These are phyloP conservation scores for Agapornis canus DNA, from an alignment of 2,797 vertebrate genomes.

Conservation along the genomic window DNA sequence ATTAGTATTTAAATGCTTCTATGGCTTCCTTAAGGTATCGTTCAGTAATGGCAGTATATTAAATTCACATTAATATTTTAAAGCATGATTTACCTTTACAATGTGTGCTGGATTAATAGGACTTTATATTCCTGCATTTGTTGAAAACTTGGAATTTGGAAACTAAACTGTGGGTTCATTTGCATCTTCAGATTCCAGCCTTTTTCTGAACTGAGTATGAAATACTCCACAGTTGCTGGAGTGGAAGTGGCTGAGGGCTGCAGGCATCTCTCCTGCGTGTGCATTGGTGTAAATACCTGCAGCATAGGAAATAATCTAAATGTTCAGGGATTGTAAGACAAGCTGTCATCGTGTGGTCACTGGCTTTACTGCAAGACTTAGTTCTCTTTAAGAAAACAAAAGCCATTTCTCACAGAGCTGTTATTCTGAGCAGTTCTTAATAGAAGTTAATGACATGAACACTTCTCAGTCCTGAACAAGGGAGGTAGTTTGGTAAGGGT, in stretches of 20 bases:
- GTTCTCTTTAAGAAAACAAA: neutral
- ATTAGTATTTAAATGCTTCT: neutral
- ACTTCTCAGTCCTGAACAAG: neutral
- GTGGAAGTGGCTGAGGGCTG: neutral
- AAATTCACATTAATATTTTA: rapidly evolving
- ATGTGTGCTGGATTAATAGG: neutral
- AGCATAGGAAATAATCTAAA: neutral
- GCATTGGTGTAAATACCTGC: neutral
- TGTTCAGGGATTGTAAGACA: neutral
- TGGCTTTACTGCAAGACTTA: neutral
- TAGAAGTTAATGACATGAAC: neutral
- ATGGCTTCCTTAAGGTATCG: neutral
- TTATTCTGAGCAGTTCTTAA: neutral
- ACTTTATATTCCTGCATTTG: neutral
- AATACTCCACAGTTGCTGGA: neutral
- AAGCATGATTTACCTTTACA: neutral
- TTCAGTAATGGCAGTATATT: neutral
- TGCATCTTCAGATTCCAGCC: neutral
- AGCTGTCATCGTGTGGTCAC: neutral
- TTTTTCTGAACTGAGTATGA: neutral
- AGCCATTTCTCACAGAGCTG: neutral
- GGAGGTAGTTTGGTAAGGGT: neutral
- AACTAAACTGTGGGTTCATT: neutral
- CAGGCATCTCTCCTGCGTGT: neutral
- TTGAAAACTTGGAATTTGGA: neutral